Conservation (phyloP, 2,113 vertebrate species). For the Carlito syrichta region DNA sequence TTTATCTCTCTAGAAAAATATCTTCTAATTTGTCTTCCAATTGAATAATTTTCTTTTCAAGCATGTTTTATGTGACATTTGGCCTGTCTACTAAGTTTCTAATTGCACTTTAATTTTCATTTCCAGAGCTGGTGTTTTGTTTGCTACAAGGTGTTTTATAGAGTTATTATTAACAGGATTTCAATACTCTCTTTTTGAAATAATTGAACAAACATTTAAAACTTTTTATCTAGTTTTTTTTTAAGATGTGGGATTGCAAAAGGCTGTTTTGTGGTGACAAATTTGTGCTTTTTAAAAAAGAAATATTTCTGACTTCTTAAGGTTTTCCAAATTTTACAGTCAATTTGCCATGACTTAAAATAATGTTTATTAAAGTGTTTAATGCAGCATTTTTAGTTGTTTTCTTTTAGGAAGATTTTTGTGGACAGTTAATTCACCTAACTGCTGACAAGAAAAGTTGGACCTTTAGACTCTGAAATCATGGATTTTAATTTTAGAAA, state of each 20-base stretch:
- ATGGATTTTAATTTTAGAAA: not conserved
- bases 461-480: not conserved
- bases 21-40: not conserved
- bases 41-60: not conserved
- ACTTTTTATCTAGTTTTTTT: not conserved
- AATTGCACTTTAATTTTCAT: not conserved
- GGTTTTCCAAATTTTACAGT: not conserved
- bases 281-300: not conserved
- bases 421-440: not conserved
- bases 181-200: not conserved
- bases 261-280: not conserved
- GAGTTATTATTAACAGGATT: not conserved
- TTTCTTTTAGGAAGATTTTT: not conserved
- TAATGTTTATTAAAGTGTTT: not conserved
- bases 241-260: too few relatives aligned
- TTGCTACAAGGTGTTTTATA: not conserved
- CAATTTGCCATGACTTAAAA: not conserved
- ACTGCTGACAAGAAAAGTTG: not conserved
- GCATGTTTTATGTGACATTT: not conserved
- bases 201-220: not conserved
- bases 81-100: not conserved
- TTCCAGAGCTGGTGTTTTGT: not conserved
- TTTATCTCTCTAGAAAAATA: not conserved
- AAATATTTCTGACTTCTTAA: not conserved
- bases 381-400: not conserved